A percentile compares a stretch with the other conserved stretches of the same genome.
Conservation (phyloP, 2,888 invertebrate species). For the Eristalis pertinax region DNA sequence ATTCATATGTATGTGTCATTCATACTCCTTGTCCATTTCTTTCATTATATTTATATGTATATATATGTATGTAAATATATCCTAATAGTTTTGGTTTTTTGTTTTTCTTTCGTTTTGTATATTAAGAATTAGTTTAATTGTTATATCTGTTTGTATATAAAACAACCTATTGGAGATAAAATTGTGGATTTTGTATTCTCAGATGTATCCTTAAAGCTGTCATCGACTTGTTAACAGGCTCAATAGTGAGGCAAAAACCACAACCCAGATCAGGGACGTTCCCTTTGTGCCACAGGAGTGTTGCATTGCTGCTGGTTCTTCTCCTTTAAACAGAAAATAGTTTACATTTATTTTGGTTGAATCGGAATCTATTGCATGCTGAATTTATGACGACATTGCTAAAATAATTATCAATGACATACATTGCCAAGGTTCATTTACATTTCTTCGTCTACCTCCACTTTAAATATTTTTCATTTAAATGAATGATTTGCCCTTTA, state of each 20-base stretch:
- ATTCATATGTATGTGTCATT: conserved; percentile 68
- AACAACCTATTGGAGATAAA: conserved; percentile 71
- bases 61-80: conserved; percentile 67
- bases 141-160: conserved; percentile 66
- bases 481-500: too few species aligned
- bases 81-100: conserved; percentile 56
- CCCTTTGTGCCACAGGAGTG: conserved; percentile 77
- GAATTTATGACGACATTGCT: too few species aligned
- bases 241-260: conserved; percentile 77
- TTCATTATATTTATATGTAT: not conserved
- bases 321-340: conserved; percentile 74
- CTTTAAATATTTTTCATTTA: too few species aligned
- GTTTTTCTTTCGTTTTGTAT: conserved; percentile 50
- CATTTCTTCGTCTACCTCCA: too few species aligned
- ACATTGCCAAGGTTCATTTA: too few species aligned
- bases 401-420: too few species aligned
- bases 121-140: conserved; percentile 62
- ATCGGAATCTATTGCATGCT: too few species aligned
- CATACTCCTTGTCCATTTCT: conserved; percentile 48
- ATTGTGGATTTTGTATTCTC: conserved; percentile 53
- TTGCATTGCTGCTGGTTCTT: conserved; percentile 81
- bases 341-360: too few species aligned
- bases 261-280: conserved; percentile 77
- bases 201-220: conserved; percentile 61
- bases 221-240: conserved; percentile 72